phyloP scores from a whole-genome alignment of 2,113 vertebrate species.

The Dasyurus viverrinus region DNA sequence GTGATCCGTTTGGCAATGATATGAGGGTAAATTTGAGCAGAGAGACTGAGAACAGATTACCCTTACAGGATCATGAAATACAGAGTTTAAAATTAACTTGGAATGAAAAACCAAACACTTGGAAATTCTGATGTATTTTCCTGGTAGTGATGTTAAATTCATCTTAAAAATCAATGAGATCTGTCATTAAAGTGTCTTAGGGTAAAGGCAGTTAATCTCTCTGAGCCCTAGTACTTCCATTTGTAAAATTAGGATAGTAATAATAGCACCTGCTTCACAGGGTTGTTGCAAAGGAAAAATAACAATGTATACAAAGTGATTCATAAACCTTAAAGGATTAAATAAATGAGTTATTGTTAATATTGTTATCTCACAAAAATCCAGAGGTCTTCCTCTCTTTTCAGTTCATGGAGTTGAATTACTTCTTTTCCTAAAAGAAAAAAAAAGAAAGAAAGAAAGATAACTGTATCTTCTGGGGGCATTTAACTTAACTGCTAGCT shows the following conservation, averaged over 20 bases:
- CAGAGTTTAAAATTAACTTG: constrained; percentile 26
- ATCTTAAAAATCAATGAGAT: constrained; percentile 43
- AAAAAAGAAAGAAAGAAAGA: constrained; percentile 44
- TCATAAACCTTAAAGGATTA: neutral
- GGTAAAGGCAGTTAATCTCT: neutral
- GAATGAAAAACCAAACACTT: constrained; percentile 20
- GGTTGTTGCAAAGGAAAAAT: neutral
- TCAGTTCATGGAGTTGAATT: constrained; percentile 39
- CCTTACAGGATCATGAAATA: neutral
- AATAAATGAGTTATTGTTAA: neutral
- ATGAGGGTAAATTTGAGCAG: constrained; percentile 5
- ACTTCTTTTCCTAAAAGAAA: constrained; percentile 37
- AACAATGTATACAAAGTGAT: neutral
- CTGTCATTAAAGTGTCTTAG: constrained; percentile 6
- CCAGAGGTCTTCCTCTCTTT: constrained; percentile 33
- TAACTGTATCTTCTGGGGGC: constrained; percentile 41
- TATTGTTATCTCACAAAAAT: constrained; percentile 22
- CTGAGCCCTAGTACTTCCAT: neutral
- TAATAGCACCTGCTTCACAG: neutral
- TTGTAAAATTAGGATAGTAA: neutral
- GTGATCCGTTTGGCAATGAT: constrained; percentile 25
- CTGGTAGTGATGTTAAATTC: constrained; percentile 35
- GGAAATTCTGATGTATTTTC: constrained; percentile 26
- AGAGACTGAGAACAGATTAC: neutral
- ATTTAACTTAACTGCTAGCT: constrained; percentile 42